Conservation (phyloP, 2,113 vertebrate species). For the Porphyrio hochstetteri region DNA sequence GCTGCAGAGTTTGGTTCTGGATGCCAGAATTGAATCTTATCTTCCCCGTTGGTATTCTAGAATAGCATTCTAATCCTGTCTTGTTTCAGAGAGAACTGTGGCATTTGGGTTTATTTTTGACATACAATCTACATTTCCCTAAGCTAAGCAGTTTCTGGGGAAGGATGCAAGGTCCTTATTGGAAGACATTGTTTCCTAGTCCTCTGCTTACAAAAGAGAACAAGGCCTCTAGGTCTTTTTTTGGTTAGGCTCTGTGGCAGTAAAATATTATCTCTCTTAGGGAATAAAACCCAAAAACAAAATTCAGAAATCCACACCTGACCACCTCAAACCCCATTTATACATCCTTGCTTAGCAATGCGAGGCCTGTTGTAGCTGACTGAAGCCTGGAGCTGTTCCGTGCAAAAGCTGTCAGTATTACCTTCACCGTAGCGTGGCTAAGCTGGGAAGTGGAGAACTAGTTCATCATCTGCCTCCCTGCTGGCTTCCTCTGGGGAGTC, state of each 20-base stretch:
- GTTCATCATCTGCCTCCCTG: neutral
- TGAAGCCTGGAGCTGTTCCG: neutral
- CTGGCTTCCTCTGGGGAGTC: neutral
- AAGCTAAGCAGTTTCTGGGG: neutral
- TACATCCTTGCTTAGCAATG: neutral
- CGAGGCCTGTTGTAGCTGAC: neutral
- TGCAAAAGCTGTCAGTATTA: neutral
- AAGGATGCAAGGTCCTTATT: neutral
- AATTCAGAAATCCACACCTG: neutral
- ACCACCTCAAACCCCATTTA: neutral
- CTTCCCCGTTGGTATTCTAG: neutral
- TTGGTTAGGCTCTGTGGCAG: neutral
- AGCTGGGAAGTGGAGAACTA: neutral
- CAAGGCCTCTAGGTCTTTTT: neutral
- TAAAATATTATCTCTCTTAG: neutral
- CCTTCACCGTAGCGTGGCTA: neutral
- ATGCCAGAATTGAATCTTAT: slow-evolving; percentile 26
- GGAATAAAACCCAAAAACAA: neutral
- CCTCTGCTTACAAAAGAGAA: neutral
- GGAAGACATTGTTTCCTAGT: neutral
- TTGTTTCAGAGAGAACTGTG: neutral
- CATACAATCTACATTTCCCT: neutral
- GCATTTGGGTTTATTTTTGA: neutral
- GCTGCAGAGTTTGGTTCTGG: neutral
- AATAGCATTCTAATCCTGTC: neutral